These are phyloP conservation scores for Cosmia pyralina DNA, from an alignment of 2,888 invertebrate genomes.

Conservation along the genomic window DNA sequence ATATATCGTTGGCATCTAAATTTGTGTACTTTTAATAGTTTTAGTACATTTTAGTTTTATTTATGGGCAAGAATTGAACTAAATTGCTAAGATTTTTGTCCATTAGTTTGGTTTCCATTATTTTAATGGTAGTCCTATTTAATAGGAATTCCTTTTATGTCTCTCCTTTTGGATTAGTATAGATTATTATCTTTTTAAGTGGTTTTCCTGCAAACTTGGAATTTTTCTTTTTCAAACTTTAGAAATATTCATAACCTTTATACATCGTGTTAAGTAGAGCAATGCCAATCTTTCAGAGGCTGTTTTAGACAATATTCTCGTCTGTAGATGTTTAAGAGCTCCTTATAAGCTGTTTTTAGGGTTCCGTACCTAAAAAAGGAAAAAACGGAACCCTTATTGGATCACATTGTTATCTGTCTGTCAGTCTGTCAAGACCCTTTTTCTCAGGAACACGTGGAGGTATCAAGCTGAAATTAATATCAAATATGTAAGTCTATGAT, in stretches of 20 bases:
- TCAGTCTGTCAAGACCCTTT: no score
- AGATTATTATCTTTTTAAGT: not conserved
- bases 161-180: not conserved
- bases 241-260: no score
- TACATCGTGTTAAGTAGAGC: not conserved
- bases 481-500: no score
- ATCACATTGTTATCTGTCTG: no score
- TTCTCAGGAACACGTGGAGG: no score
- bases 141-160: slow-evolving; percentile 3
- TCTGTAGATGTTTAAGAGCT: no score
- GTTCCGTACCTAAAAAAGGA: no score
- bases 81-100: slow-evolving; percentile 42
- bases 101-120: slow-evolving; percentile 49
- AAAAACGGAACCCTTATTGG: no score
- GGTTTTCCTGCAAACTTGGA: not conserved
- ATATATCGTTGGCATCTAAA: slow-evolving; percentile 41
- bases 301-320: not conserved
- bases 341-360: not conserved
- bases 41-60: slow-evolving; percentile 42
- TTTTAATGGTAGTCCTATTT: slow-evolving; percentile 34
- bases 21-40: slow-evolving; percentile 35
- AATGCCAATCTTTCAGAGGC: not conserved
- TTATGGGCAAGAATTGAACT: slow-evolving; percentile 41
- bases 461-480: no score
- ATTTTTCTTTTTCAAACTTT: not conserved